Evolutionary conservation across 1,140 invertebrate species (phyloP), one percentile per base, ranked within the genome.

Genomic region (Maniola jurtina): DNA sequence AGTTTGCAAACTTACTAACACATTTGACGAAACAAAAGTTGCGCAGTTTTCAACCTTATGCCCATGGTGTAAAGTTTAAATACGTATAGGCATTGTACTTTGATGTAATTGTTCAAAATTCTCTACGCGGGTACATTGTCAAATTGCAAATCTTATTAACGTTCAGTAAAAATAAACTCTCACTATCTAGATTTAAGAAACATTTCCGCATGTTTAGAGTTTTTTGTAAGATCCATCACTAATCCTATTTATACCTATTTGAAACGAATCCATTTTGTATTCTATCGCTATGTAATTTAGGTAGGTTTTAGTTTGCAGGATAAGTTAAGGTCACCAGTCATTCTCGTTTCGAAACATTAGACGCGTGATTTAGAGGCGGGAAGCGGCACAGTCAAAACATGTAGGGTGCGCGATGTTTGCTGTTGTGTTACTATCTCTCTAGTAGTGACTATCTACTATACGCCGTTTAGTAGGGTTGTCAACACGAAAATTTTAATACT

Each of bases 331-430:
- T 70, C 78, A 83, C 78, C 77, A 59, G 80, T 72, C 75, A 70
- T 79, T 71, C 79, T 83, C 79, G 84, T 81, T 79, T 86, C 84
- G 88, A 86, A 88, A 89, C 88, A 90, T 90, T 90, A 90, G 78
- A 72, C 83, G 76, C 77, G 86, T 90, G 88, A 90, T 90, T 85
- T 89, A 90, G 87, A 74, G 71, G 71, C 79, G 83, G 86, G 82
- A 89, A 85, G 72, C 81, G 75, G 63, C 75, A 69, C 71, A 88
- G 83, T 90, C 86, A 89, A 82, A 89, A 90, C 88, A 90, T 71
- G 75, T 76, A 68, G 77, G 77, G 78, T 70, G 71, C 66, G 57
- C 66, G 55, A n/a, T 66, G 71, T 70, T 67, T 70, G 64, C 55
- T 72, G 62, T 68, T 68, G 48, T 52, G 50, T 69, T 40, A 45